Base-by-base conservation (phyloP, 2,888 invertebrate species). In the Hypselothyrea guttata region DNA sequence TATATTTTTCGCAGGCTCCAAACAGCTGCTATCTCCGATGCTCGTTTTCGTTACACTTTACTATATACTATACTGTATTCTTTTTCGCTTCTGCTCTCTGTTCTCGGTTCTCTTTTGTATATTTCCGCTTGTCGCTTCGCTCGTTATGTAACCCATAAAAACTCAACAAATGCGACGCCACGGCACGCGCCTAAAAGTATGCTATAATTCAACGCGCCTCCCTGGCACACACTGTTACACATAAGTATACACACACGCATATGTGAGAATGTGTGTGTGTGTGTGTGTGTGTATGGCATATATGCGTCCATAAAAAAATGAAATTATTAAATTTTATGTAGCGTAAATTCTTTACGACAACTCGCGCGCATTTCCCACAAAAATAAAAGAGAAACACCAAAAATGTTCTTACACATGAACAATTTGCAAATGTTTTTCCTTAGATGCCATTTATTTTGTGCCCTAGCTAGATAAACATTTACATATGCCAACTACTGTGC, bases 311-410 rank as follows among this genome's bases (percentile, higher is more conserved):
- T 79, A 81, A 84, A 81, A 69, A 81, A 76, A 81, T 86, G 77
- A 83, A 86, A 86, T 85, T 87, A 84, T 87, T 75, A 87, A 86
- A 87, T 87, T 87, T 87, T 87, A 87, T 87, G 88, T 86, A 88
- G 87, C 88, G 88, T 88, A 86, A 88, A 81, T 86, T 84, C 82
- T 82, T 82, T 86, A 81, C 81, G 86, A 73, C 42, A 22, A 22
- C 22, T 57, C 64, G 46, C 35, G 12, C 44, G 42, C 7, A 22
- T 18, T 37, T 27, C 56, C 45, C 13, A 15, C 47, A 38, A 44
- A 60, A 46, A 58, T 49, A 51, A 35, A 45, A 41, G 37, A 13
- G 53, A 41, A 56, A 65, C 27, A 33, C 34, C 31, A 54, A 41
- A 16, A 38, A 38, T 18, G 9, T 41, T 79, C 76, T 79, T 70